phyloP scores from a whole-genome alignment of 2,888 invertebrate genomes.

The Agrotis ipsilon region DNA sequence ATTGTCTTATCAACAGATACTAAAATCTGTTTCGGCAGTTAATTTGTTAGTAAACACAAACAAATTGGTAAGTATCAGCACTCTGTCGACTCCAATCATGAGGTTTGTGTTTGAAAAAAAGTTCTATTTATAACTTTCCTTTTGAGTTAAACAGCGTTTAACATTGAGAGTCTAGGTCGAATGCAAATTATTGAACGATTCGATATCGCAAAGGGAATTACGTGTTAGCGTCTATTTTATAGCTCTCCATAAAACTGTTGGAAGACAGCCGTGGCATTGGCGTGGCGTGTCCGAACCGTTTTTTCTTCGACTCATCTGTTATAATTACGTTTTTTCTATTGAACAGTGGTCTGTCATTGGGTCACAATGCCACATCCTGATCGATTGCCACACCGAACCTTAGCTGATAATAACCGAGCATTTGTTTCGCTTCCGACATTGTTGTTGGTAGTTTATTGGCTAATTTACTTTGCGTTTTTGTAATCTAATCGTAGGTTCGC shows the following conservation, averaged over 20 bases:
- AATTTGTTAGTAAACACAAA: not conserved
- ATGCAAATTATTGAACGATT: constrained; percentile 68
- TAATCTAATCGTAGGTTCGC: constrained; percentile 26
- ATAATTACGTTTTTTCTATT: constrained; percentile 72
- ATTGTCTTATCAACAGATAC: not conserved
- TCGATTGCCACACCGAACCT: constrained; percentile 72
- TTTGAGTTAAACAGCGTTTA: constrained; percentile 58
- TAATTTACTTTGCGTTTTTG: constrained; percentile 43
- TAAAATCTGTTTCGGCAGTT: not conserved
- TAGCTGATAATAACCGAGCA: constrained; percentile 59
- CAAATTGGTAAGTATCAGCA: not conserved
- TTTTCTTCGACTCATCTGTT: constrained; percentile 66
- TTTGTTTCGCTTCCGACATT: constrained; percentile 68
- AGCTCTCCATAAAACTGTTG: constrained; percentile 67
- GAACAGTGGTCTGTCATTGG: constrained; percentile 58
- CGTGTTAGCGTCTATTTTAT: constrained; percentile 61
- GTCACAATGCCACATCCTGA: constrained; percentile 73
- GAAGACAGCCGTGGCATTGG: constrained; percentile 71
- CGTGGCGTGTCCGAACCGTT: constrained; percentile 70
- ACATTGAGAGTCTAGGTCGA: constrained; percentile 70
- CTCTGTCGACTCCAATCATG: constrained; percentile 43
- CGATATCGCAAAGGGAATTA: constrained; percentile 59
- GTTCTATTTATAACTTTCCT: constrained; percentile 65
- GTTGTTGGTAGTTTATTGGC: constrained; percentile 52
- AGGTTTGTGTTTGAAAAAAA: constrained; percentile 27